Conservation (phyloP, 2,113 vertebrate species). For the Egretta garzetta region DNA sequence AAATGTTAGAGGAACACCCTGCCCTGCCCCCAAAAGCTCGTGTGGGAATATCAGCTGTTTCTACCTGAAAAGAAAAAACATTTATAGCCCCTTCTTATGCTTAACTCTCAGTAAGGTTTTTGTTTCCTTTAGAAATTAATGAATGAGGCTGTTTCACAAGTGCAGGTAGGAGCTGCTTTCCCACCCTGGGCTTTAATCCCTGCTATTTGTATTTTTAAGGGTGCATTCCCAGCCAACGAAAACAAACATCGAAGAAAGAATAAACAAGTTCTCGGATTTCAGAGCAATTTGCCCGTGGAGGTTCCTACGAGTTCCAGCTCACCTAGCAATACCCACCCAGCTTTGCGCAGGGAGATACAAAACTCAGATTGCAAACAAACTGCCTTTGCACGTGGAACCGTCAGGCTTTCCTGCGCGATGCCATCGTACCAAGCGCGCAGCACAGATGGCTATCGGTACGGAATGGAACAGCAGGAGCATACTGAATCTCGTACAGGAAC, state of each 20-base stretch:
- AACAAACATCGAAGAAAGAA: not conserved
- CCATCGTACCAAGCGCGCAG: fast-evolving
- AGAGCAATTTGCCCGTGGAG: not conserved
- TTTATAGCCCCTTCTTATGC: not conserved
- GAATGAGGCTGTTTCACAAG: not conserved
- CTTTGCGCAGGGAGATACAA: not conserved
- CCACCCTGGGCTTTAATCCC: not conserved
- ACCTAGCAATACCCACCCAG: not conserved
- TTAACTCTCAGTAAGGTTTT: not conserved
- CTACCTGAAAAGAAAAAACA: not conserved
- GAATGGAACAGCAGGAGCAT: fast-evolving
- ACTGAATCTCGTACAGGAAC: not conserved
- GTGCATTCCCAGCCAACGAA: not conserved
- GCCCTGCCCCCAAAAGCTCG: not conserved
- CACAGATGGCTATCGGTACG: not conserved
- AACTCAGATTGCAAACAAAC: not conserved
- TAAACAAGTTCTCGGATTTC: not conserved
- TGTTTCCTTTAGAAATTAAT: not conserved
- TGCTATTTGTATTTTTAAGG: not conserved
- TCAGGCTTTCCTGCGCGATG: fast-evolving
- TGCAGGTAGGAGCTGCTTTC: not conserved
- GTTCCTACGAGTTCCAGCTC: not conserved
- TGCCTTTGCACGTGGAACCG: not conserved
- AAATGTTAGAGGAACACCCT: not conserved
- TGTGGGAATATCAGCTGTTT: not conserved